A percentile compares a stretch with the other conserved stretches of the same genome.
Evolutionary conservation across 2,797 vertebrate genomes (phyloP).

Genomic region (Columba guinea): DNA sequence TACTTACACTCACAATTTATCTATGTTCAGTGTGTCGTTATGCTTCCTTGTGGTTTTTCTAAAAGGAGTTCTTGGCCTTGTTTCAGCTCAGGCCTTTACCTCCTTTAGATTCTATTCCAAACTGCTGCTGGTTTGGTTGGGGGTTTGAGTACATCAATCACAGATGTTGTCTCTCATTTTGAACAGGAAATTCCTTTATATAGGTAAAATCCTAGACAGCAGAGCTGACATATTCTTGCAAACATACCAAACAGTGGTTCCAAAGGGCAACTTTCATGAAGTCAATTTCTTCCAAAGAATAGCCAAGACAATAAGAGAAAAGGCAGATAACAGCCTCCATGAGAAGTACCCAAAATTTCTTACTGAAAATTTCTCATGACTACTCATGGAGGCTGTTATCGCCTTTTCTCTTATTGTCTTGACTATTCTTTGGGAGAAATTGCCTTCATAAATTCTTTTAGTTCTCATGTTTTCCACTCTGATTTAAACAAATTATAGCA

Average conservation of each 20-base stretch:
- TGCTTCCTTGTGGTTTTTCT: too few relatives aligned
- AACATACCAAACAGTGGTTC: fast-evolving
- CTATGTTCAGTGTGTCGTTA: too few relatives aligned
- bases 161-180: not conserved
- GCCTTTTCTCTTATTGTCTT: not conserved
- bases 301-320: not conserved
- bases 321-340: not conserved
- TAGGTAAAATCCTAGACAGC: not conserved
- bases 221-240: not conserved
- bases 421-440: not conserved
- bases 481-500: not conserved
- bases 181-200: not conserved
- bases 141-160: too few relatives aligned
- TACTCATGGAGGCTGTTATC: not conserved
- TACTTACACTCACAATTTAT: too few relatives aligned
- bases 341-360: not conserved
- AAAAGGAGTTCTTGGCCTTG: too few relatives aligned
- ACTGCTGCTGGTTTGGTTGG: too few relatives aligned
- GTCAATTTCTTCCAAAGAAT: not conserved
- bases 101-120: too few relatives aligned
- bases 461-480: not conserved
- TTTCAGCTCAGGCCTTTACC: too few relatives aligned
- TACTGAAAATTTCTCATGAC: not conserved
- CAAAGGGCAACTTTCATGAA: not conserved
- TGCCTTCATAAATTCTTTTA: not conserved